Evolutionary conservation across 2,113 vertebrate species (phyloP).

Genomic region (Thinocorus orbignyianus): DNA sequence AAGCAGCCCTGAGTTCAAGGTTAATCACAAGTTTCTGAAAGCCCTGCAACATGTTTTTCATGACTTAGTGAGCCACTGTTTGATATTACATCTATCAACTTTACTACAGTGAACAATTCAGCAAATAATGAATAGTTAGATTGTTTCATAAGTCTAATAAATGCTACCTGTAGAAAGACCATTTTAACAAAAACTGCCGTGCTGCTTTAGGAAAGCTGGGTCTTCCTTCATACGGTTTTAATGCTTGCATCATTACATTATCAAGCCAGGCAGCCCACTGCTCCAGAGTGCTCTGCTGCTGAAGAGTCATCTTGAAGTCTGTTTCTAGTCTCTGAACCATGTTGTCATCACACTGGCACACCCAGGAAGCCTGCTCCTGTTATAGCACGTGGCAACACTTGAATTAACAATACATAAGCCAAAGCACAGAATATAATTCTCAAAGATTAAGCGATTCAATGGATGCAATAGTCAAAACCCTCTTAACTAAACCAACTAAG

Average conservation of each 20-base stretch:
- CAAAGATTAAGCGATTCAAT: neutral
- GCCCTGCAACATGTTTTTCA: fast-evolving
- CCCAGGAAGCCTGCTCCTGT: constrained; percentile 88
- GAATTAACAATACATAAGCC: neutral
- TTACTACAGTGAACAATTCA: neutral
- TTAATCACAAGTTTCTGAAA: fast-evolving
- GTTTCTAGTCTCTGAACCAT: constrained; percentile 86
- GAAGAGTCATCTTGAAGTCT: constrained; percentile 87
- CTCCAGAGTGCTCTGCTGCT: constrained; percentile 86
- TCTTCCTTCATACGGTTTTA: constrained; percentile 84
- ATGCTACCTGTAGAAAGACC: constrained; percentile 85
- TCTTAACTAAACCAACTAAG: neutral
- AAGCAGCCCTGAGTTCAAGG: neutral
- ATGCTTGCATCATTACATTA: constrained; percentile 83
- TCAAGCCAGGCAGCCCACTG: constrained; percentile 87
- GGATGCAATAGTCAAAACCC: neutral
- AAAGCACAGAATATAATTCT: neutral
- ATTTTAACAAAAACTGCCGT: constrained; percentile 83
- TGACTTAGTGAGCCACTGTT: neutral
- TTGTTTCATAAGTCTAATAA: neutral
- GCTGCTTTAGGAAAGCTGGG: constrained; percentile 85
- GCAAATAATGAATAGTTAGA: neutral
- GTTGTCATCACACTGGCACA: constrained; percentile 86
- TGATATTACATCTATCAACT: neutral
- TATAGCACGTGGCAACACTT: constrained; percentile 31